phyloP scores from a whole-genome alignment of 2,888 invertebrate species.

The Melanotus villosus region DNA sequence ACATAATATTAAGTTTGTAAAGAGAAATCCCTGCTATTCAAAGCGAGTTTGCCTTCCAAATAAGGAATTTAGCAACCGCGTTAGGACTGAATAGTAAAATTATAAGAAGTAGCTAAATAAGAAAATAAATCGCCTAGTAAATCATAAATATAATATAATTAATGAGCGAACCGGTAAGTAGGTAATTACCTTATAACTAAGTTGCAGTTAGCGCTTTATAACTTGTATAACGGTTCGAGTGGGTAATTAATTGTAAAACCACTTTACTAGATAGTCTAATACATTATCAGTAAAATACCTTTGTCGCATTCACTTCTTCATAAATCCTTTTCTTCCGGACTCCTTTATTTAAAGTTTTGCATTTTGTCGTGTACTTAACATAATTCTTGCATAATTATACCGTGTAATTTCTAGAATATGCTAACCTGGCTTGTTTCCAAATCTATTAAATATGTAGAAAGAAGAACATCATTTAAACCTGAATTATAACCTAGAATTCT shows the following conservation, averaged over 20 bases:
- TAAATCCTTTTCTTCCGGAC: conserved; percentile 34
- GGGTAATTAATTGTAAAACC: conserved; percentile 21
- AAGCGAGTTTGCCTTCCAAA: too few species aligned
- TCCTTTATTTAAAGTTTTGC: conserved; percentile 38
- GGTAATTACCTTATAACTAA: neutral
- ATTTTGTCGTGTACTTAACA: conserved; percentile 24
- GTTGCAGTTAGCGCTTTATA: neutral
- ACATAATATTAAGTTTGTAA: too few species aligned
- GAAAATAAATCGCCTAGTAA: too few species aligned
- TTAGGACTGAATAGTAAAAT: too few species aligned
- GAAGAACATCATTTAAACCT: conserved; percentile 10
- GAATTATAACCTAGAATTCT: neutral
- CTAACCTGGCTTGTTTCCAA: conserved; percentile 32
- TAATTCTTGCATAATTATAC: conserved; percentile 39
- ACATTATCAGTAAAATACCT: conserved; percentile 9
- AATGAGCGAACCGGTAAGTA: too few species aligned
- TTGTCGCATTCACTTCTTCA: conserved; percentile 19
- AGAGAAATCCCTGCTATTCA: too few species aligned
- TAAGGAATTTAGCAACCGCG: too few species aligned
- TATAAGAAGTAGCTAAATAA: too few species aligned
- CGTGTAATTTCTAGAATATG: conserved; percentile 25
- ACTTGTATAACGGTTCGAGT: neutral
- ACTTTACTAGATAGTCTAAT: neutral
- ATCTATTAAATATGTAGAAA: conserved; percentile 32
- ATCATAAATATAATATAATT: neutral